Percentiles rank a stretch among this genome's conserved stretches.
phyloP scores from a whole-genome alignment of 2,888 invertebrate genomes.

The Erebia palarica region DNA sequence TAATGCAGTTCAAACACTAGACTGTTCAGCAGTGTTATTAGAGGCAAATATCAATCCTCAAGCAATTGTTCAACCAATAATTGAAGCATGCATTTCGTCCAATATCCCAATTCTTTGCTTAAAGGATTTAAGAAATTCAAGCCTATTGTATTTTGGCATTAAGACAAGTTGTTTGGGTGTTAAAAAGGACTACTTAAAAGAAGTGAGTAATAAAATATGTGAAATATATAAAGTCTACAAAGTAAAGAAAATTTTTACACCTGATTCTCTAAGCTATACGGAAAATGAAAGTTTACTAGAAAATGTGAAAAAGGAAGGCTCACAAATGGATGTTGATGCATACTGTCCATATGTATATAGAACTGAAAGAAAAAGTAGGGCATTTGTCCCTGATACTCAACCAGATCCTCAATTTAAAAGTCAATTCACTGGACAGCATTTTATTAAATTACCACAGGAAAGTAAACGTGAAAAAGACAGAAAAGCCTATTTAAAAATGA shows the following conservation, averaged over 20 bases:
- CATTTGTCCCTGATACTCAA: slow-evolving; percentile 58
- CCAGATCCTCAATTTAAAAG: slow-evolving; percentile 35
- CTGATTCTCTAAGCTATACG: background rate
- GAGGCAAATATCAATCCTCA: slow-evolving; percentile 68
- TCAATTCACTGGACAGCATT: slow-evolving; percentile 65
- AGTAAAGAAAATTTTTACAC: slow-evolving; percentile 25
- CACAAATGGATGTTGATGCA: slow-evolving; percentile 34
- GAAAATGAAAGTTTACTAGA: slow-evolving; percentile 23
- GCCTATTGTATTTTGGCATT: slow-evolving; percentile 63
- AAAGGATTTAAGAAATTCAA: slow-evolving; percentile 56
- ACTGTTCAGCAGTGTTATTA: slow-evolving; percentile 66
- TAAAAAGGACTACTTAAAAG: slow-evolving; percentile 49
- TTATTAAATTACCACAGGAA: slow-evolving; percentile 57
- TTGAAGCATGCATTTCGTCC: slow-evolving; percentile 57
- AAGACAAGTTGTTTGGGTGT: slow-evolving; percentile 70
- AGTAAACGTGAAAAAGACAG: slow-evolving; percentile 42
- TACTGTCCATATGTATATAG: slow-evolving; percentile 62
- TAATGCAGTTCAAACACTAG: slow-evolving; percentile 48
- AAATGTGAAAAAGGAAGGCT: slow-evolving; percentile 36
- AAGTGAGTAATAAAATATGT: slow-evolving; percentile 49
- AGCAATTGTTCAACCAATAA: slow-evolving; percentile 66
- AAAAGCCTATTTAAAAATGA: slow-evolving; percentile 65
- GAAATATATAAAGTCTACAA: slow-evolving; percentile 51
- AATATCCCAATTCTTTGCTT: slow-evolving; percentile 66
- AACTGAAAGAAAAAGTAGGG: slow-evolving; percentile 60